These are phyloP conservation scores for Solea solea DNA, from an alignment of 2,113 vertebrate genomes.

Conservation along the genomic window DNA sequence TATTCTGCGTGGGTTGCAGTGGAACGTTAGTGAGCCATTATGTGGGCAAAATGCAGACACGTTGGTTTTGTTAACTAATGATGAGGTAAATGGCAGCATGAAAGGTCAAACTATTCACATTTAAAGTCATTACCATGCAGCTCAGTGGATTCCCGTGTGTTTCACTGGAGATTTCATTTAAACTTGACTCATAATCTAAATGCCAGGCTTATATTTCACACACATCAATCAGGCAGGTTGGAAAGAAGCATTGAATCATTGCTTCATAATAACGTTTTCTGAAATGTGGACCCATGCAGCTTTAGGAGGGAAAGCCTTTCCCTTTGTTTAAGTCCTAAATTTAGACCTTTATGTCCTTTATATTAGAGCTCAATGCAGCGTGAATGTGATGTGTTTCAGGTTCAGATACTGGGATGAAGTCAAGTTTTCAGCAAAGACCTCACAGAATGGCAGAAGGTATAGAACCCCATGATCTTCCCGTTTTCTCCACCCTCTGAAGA, in stretches of 20 bases:
- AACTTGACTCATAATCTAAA: slow-evolving; percentile 18
- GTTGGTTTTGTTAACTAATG: slow-evolving; percentile 22
- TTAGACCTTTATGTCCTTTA: too few relatives aligned
- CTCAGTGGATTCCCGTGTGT: slow-evolving; percentile 10
- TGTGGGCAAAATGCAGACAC: neutral
- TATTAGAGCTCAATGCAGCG: too few relatives aligned
- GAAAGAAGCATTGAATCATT: neutral
- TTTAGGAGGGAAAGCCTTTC: too few relatives aligned
- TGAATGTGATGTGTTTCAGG: too few relatives aligned
- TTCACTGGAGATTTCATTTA: slow-evolving; percentile 16
- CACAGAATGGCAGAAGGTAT: too few relatives aligned
- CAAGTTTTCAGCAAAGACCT: too few relatives aligned
- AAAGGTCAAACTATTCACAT: slow-evolving; percentile 41
- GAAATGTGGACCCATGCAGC: too few relatives aligned
- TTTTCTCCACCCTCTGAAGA: too few relatives aligned
- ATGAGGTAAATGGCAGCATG: slow-evolving; percentile 25
- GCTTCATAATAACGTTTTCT: neutral
- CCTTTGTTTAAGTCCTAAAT: too few relatives aligned
- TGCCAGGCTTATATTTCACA: slow-evolving; percentile 26
- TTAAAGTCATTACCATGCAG: slow-evolving; percentile 17
- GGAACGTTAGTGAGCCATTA: neutral
- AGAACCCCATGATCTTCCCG: too few relatives aligned
- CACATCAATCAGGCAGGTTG: neutral
- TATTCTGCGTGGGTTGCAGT: too few relatives aligned
- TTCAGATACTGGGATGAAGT: too few relatives aligned